A percentile compares a stretch with the other conserved stretches of the same genome.
phyloP scores from a whole-genome alignment of 2,797 vertebrate genomes.

The Xerus rutilus region DNA sequence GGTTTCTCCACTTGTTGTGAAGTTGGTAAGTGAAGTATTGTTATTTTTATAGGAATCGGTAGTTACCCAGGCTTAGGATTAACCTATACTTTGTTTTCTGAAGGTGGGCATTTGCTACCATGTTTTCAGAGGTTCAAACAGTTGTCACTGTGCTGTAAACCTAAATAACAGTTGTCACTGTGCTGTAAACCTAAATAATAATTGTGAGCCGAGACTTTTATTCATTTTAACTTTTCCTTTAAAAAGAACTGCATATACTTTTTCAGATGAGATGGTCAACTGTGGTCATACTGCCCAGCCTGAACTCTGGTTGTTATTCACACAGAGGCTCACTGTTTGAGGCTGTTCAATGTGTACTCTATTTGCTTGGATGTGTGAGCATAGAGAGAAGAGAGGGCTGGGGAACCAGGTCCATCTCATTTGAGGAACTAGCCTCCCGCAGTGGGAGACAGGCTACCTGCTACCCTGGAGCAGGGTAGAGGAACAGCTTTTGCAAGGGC shows the following conservation, averaged over 20 bases:
- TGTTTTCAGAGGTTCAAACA: constrained; percentile 68
- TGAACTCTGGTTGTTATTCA: not conserved
- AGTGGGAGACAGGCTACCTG: not conserved
- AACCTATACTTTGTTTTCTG: constrained; percentile 63
- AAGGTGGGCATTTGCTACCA: constrained; percentile 61
- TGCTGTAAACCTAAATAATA: constrained; percentile 66
- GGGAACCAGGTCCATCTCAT: constrained; percentile 3
- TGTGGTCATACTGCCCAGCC: not conserved
- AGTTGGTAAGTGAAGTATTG: constrained; percentile 19
- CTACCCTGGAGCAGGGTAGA: not conserved
- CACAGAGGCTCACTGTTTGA: constrained; percentile 70
- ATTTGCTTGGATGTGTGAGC: constrained; percentile 61
- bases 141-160: constrained; percentile 38
- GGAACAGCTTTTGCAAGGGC: not conserved
- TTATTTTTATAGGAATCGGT: constrained; percentile 62
- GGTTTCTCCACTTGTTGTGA: constrained; percentile 18
- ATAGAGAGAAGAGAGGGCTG: constrained; percentile 29
- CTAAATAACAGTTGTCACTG: constrained; percentile 73
- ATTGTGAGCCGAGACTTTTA: constrained; percentile 59
- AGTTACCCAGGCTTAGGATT: constrained; percentile 15
- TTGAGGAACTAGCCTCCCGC: constrained; percentile 54
- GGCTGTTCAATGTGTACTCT: constrained; percentile 56
- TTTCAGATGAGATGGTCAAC: not conserved
- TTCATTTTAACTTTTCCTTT: constrained; percentile 66
- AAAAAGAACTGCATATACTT: constrained; percentile 26